Evolutionary conservation across 2,888 invertebrate genomes (phyloP), one percentile per base, ranked within the genome.

Genomic region (Lasioglossum morio): DNA sequence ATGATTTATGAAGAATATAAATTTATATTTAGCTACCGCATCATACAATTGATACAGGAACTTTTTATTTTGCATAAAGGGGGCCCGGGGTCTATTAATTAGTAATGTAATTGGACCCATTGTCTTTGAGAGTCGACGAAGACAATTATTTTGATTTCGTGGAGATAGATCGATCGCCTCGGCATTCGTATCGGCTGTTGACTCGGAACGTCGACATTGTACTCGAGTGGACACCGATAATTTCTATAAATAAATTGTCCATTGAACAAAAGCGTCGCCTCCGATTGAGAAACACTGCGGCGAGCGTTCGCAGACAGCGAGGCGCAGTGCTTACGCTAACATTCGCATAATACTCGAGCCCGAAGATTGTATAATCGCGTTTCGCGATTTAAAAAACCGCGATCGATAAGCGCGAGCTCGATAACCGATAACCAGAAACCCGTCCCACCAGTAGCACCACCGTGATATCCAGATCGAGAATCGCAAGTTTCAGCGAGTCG

Each of bases 361-460:
- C 91, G 86, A 84, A 87, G 87, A 90, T 91, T 87, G 90, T 88
- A 89, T 91, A 91, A 91, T 91, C 91, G 86, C 84, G 87, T 90
- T 90, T 87, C 84, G 82, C 86, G 86, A 87, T 87, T 88, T 87
- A 85, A 87, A 53, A 90, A 89, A 90, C 87, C 82, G 84, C 84
- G 87, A 90, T 86, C 89, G 88, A 88, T 90, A 90, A 23, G 66
- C 37, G 48, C 76, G 60, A 40, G 69, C 63, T 76, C 73, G 87
- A 90, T 84, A 88, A 82, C 88, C 85, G 85, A 89, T 90, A 89
- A 87, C 74, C 63, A 16, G 30, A 30, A 63, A 30, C 30, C 30
- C 3, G 63, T 63, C 63, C 0, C 63, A 19, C 30, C 30, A 23
- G 48, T 48, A 48, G 23, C 23, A 4, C 46, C 16, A 46, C 7